Base-by-base conservation (phyloP, 2,113 vertebrate genomes). In the Myocastor coypus region DNA sequence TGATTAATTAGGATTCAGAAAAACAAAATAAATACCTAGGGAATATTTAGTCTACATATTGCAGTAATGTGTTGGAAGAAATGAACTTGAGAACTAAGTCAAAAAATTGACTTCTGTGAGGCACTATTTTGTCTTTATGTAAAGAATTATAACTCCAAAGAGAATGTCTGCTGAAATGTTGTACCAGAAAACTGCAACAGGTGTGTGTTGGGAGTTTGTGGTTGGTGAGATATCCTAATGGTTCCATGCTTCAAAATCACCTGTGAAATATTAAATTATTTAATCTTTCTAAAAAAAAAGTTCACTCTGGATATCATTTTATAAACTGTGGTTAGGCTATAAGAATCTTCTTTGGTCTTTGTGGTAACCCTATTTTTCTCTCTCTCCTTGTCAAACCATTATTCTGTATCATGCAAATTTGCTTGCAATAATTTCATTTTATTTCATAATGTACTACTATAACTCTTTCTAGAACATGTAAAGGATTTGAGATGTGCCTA, bases 201-300 rank as follows among this genome's bases (percentile, higher is more conserved):
- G 12, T 19, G 2, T 10, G 6, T 78, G 52, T 5, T 64, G 83
- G 52, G 24, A 30, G 59, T 94, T 55, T 94, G n/a, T 55, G 57
- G 42, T 52, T 24, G 32, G 73, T 63, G 61, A 86, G 52, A 64
- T 55, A n/a, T 0, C 57, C 64, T 55, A 19, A 24, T 26, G 34
- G 30, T 95, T 85, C 81, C 46, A 71, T 83, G 66, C 24, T 88
- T 88, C 59, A 64, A 85, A 94, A 75, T 50, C 59, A 37, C 42
- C 85, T 82, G 52, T 28, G 34, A 24, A 55, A 83, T 71, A 22
- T 88, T 84, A 87, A 95, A 68, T 94, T 87, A 77, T 2, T 30
- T 73, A 89, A 78, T 66, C 55, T 68, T 84, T 83, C 61, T n/a
- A 16, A 26, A 17, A 8, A 32, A 37, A 50, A 57, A 7, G 6